phyloP scores from a whole-genome alignment of 2,888 invertebrate species.

The Punctoribates punctum region DNA sequence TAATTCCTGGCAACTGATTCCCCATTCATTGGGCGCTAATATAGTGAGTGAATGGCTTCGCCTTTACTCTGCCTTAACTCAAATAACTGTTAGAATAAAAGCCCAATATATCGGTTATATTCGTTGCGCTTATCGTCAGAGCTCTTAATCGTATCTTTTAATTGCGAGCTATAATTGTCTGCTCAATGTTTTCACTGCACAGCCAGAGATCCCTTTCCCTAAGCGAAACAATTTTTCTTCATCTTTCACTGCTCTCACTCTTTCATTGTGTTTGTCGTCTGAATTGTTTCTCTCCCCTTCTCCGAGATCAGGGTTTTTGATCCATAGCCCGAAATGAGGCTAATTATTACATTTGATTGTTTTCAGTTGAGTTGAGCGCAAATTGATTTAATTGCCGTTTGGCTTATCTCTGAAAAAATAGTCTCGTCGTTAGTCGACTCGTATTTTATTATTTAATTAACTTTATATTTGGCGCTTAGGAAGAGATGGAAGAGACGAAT shows the following conservation, averaged over 20 bases:
- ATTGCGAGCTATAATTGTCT: conserved; percentile 35
- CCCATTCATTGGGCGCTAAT: conserved; percentile 36
- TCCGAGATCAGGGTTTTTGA: conserved; percentile 16
- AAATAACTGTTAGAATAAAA: not conserved
- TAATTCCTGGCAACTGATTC: conserved; percentile 37
- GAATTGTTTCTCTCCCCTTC: not conserved
- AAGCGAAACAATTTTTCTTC: conserved; percentile 29
- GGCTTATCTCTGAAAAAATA: conserved; percentile 28
- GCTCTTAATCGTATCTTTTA: conserved; percentile 37
- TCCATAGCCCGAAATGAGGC: conserved; percentile 31
- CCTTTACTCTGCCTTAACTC: too few species aligned
- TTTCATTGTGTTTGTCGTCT: conserved; percentile 4
- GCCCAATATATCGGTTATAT: not conserved
- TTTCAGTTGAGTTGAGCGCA: conserved; percentile 32
- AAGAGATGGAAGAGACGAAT: conserved; percentile 25
- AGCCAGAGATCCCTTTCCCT: conserved; percentile 12
- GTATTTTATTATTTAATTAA: conserved; percentile 38
- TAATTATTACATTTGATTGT: conserved; percentile 36
- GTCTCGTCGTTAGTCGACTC: conserved; percentile 20
- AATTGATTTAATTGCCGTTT: conserved; percentile 39
- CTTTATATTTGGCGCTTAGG: conserved; percentile 33
- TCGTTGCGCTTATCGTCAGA: conserved; percentile 19
- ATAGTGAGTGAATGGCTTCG: not conserved
- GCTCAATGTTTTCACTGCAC: conserved; percentile 4
- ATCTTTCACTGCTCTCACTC: conserved; percentile 21